Percentiles rank a stretch among this genome's conserved stretches.
Evolutionary conservation across 2,797 vertebrate genomes (phyloP).

Genomic region (Arrhamphus sclerolepis): DNA sequence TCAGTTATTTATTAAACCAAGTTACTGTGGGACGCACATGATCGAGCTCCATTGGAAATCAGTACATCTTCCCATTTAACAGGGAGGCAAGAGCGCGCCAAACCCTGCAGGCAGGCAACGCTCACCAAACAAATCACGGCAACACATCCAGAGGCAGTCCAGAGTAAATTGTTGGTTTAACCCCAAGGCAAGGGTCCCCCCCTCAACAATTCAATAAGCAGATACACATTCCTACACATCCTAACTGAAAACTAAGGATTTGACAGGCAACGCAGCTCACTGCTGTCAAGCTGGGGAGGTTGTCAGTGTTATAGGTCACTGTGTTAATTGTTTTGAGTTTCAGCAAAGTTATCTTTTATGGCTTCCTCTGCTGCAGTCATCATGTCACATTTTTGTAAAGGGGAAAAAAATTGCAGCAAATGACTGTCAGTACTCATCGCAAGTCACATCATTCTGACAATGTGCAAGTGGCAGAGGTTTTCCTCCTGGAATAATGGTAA

Average conservation of each 20-base stretch:
- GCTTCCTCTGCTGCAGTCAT: constrained; percentile 35
- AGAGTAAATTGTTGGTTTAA: constrained; percentile 82
- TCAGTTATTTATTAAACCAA: constrained; percentile 70
- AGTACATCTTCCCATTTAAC: constrained; percentile 75
- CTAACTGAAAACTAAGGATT: constrained; percentile 55
- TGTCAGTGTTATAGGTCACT: constrained; percentile 63
- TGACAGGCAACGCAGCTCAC: constrained; percentile 44
- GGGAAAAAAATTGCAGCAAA: constrained; percentile 46
- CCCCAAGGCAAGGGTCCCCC: constrained; percentile 76
- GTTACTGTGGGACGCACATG: constrained; percentile 68
- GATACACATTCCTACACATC: constrained; percentile 69
- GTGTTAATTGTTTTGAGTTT: constrained; percentile 72
- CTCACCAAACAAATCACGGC: constrained; percentile 78
- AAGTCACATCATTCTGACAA: constrained; percentile 27
- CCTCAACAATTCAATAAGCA: constrained; percentile 77
- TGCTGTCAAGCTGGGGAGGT: constrained; percentile 40
- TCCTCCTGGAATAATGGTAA: constrained; percentile 24
- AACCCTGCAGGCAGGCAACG: constrained; percentile 75
- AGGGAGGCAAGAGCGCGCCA: constrained; percentile 60
- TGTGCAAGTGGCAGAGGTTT: constrained; percentile 17
- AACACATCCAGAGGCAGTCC: constrained; percentile 79
- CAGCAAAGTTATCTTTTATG: constrained; percentile 55
- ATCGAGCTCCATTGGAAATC: constrained; percentile 71
- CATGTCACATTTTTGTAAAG: constrained; percentile 34
- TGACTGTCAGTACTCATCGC: constrained; percentile 36